Percentiles rank a stretch among this genome's conserved stretches.
These are phyloP conservation scores for Drosophila grimshawi DNA, from an alignment of 1,140 invertebrate genomes.

Conservation along the genomic window DNA sequence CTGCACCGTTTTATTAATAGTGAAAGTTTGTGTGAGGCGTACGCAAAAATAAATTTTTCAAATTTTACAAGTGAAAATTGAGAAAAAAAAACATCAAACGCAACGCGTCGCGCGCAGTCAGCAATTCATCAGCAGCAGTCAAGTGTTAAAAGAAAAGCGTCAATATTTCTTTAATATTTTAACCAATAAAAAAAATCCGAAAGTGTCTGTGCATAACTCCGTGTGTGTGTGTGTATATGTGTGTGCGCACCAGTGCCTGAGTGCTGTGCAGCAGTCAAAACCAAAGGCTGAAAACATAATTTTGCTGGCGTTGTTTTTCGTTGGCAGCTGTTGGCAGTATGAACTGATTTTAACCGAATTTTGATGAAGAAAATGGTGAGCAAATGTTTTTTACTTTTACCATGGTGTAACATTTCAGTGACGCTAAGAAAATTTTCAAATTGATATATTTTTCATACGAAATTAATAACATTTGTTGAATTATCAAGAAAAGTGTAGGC, in stretches of 20 bases:
- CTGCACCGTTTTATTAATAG: constrained; percentile 56
- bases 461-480: neutral
- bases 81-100: constrained; percentile 36
- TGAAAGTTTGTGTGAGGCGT: constrained; percentile 66
- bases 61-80: constrained; percentile 78
- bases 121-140: constrained; percentile 49
- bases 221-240: constrained; percentile 28
- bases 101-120: constrained; percentile 48
- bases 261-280: constrained; percentile 62
- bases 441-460: neutral
- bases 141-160: constrained; percentile 67
- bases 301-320: constrained; percentile 68
- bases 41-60: constrained; percentile 34
- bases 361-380: constrained; percentile 81
- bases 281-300: constrained; percentile 45
- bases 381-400: constrained; percentile 34
- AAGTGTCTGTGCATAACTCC: constrained; percentile 50
- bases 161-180: constrained; percentile 53
- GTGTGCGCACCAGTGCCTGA: constrained; percentile 43
- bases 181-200: constrained; percentile 45
- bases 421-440: constrained; percentile 35
- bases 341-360: constrained; percentile 79
- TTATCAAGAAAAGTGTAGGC: neutral
- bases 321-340: constrained; percentile 82
- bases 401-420: constrained; percentile 53